phyloP scores from a whole-genome alignment of 2,888 invertebrate genomes.

The Cosmia trapezina region DNA sequence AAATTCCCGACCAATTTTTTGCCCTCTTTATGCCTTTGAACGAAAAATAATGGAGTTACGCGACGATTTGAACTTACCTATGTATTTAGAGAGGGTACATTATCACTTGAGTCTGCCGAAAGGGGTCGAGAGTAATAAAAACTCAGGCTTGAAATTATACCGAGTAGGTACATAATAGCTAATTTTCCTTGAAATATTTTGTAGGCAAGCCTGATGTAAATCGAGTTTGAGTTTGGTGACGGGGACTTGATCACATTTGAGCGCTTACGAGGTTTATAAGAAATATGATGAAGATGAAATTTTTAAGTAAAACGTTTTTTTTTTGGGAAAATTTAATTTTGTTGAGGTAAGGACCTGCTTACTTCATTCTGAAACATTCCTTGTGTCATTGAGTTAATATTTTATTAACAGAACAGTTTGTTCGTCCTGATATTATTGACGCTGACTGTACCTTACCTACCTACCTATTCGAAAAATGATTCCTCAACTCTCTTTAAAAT shows the following conservation, averaged over 20 bases:
- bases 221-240: slow-evolving; percentile 65
- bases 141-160: slow-evolving; percentile 65
- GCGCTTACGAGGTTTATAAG: slow-evolving; percentile 22
- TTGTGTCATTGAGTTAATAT: too few relatives aligned
- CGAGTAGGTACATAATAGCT: slow-evolving; percentile 64
- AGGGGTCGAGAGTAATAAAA: slow-evolving; percentile 63
- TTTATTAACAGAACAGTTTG: too few relatives aligned
- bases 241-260: slow-evolving; percentile 57
- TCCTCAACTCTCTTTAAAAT: not conserved
- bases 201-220: slow-evolving; percentile 69
- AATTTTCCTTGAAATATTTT: slow-evolving; percentile 70
- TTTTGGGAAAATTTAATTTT: not conserved
- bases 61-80: slow-evolving; percentile 25
- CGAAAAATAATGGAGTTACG: slow-evolving; percentile 28
- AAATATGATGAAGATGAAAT: slow-evolving; percentile 11
- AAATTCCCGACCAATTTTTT: slow-evolving; percentile 7
- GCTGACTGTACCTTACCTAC: too few relatives aligned
- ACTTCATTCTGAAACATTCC: too few relatives aligned
- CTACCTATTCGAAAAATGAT: not conserved
- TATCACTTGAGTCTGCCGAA: slow-evolving; percentile 41
- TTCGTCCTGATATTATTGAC: too few relatives aligned
- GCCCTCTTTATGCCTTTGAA: slow-evolving; percentile 13
- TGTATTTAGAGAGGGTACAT: slow-evolving; percentile 37
- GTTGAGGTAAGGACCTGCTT: not conserved
- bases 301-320: not conserved